These are phyloP conservation scores for Mesitornis unicolor DNA, from an alignment of 2,113 vertebrate species.

Conservation along the genomic window DNA sequence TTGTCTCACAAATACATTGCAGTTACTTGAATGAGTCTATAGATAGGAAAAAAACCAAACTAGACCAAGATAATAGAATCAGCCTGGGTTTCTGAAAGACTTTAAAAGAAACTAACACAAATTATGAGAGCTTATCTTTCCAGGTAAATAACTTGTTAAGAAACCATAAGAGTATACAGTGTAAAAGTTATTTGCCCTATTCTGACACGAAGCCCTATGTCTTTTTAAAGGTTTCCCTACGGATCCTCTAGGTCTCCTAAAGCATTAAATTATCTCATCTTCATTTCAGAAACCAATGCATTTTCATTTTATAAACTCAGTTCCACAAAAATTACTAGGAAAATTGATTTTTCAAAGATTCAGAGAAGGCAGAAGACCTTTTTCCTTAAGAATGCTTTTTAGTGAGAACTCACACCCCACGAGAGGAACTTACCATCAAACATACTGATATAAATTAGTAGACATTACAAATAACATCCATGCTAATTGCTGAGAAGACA, in stretches of 20 bases:
- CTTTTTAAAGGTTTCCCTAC: not conserved
- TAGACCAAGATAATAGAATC: not conserved
- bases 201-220: not conserved
- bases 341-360: not conserved
- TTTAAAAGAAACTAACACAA: not conserved
- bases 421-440: not conserved
- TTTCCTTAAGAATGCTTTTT: not conserved
- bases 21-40: not conserved
- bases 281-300: not conserved
- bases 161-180: not conserved
- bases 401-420: accelerated
- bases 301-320: not conserved
- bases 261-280: not conserved
- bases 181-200: not conserved
- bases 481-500: not conserved
- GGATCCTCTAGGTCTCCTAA: not conserved
- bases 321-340: not conserved
- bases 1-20: not conserved
- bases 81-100: not conserved
- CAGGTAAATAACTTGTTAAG: not conserved
- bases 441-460: not conserved
- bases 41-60: not conserved
- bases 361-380: not conserved
- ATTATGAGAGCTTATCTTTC: not conserved
- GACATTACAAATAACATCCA: not conserved